phyloP scores from a whole-genome alignment of 1,140 invertebrate genomes.

The Paraescarpia echinospica region DNA sequence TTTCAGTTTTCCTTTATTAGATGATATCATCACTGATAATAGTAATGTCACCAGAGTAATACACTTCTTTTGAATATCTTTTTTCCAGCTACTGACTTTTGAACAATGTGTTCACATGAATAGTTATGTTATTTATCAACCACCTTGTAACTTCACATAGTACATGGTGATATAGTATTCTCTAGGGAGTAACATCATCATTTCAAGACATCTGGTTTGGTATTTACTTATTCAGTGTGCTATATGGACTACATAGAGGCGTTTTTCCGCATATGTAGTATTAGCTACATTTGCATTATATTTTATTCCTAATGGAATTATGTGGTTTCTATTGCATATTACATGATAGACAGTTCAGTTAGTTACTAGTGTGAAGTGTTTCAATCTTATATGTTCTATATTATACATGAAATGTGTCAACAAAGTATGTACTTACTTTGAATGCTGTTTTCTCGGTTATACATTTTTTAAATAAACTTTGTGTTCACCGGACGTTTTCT shows the following conservation, averaged over 20 bases:
- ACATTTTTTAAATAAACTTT: no score
- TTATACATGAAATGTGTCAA: no score
- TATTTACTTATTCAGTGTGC: not conserved
- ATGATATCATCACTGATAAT: not conserved
- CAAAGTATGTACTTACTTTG: no score
- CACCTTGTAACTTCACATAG: not conserved
- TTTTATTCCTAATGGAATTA: not conserved
- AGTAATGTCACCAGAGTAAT: not conserved
- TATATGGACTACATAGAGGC: not conserved
- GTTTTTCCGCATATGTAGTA: not conserved
- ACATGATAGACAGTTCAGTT: not conserved
- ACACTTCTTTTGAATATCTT: not conserved
- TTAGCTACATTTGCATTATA: not conserved
- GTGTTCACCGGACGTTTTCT: no score
- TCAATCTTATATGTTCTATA: no score
- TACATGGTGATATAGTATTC: not conserved
- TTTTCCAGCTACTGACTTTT: not conserved
- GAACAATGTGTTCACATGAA: not conserved
- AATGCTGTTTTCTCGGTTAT: no score
- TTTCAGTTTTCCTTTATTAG: not conserved
- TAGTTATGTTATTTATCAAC: not conserved
- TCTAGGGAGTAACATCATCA: not conserved
- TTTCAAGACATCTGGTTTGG: not conserved
- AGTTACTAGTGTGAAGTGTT: no score
- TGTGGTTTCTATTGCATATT: not conserved